Percentiles rank a stretch among this genome's conserved stretches.
Conservation (phyloP, 2,888 invertebrate species). For the Xylocampa areola region DNA sequence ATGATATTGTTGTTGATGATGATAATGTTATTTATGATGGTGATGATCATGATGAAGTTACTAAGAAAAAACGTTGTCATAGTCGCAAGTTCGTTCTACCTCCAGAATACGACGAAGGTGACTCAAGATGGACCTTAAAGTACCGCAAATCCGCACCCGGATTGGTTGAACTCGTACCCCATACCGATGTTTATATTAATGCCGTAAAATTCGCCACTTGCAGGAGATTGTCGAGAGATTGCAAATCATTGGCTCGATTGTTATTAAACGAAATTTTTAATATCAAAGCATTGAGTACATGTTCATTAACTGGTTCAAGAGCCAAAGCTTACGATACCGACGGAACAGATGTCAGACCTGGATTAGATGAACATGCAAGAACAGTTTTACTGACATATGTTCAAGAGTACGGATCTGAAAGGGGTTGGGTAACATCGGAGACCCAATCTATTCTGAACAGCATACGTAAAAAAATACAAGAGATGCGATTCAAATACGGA, state of each 20-base stretch:
- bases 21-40: neutral
- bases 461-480: conserved; percentile 4
- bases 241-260: neutral
- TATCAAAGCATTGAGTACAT: neutral
- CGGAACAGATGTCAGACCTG: conserved; percentile 1
- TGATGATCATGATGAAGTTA: neutral
- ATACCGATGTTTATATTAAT: neutral
- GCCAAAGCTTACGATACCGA: neutral
- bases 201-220: neutral
- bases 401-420: neutral
- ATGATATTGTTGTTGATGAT: too few relatives aligned
- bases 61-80: neutral
- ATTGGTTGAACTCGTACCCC: conserved; percentile 2
- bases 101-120: conserved; percentile 7
- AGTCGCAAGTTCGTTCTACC: neutral
- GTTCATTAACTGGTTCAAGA: conserved; percentile 1
- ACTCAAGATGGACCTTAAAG: conserved; percentile 21
- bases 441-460: neutral
- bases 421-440: neutral
- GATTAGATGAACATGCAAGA: conserved; percentile 15
- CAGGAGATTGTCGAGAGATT: neutral
- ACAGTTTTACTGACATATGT: neutral
- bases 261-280: conserved; percentile 5
- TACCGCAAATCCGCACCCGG: neutral
- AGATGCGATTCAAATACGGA: neutral